A percentile compares a stretch with the other conserved stretches of the same genome.
These are phyloP conservation scores for Anaspis maculata DNA, from an alignment of 2,888 invertebrate genomes.

Conservation along the genomic window DNA sequence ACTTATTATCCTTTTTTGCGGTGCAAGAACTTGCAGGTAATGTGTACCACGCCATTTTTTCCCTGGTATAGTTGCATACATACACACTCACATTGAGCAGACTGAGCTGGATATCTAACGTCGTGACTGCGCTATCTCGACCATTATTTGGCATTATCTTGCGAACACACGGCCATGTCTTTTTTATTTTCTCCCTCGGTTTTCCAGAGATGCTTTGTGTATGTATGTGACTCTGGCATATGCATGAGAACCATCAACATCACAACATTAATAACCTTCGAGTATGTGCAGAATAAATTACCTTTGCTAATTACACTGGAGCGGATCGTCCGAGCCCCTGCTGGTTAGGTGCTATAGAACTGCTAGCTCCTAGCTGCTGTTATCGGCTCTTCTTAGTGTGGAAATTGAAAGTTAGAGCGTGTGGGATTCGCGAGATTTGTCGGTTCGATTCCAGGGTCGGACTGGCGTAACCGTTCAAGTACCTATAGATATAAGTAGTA, in stretches of 20 bases:
- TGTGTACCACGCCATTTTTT: constrained; percentile 14
- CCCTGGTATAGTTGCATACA: constrained; percentile 5
- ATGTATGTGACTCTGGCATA: constrained; percentile 19
- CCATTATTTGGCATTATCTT: constrained; percentile 23
- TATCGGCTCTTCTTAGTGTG: no score
- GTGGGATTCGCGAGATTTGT: no score
- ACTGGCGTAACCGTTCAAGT: no score
- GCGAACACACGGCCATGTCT: constrained; percentile 6
- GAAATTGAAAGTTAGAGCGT: no score
- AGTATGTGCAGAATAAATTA: constrained; percentile 24
- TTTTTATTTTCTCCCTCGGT: no score
- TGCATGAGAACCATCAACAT: no score
- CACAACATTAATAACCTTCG: constrained; percentile 26
- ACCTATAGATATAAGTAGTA: no score
- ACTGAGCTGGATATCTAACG: constrained; percentile 19
- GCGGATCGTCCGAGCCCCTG: no score
- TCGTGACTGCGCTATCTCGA: constrained; percentile 23
- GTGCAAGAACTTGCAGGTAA: constrained; percentile 14
- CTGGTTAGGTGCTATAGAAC: no score
- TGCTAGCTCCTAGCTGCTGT: no score
- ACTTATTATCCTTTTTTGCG: constrained; percentile 17
- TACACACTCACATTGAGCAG: constrained; percentile 7
- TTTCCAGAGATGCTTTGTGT: no score
- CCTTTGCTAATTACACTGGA: constrained; percentile 24
- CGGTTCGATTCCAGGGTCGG: no score